A percentile compares a stretch with the other conserved stretches of the same genome.
Evolutionary conservation across 2,888 invertebrate species (phyloP).

Genomic region (Tipula unca): DNA sequence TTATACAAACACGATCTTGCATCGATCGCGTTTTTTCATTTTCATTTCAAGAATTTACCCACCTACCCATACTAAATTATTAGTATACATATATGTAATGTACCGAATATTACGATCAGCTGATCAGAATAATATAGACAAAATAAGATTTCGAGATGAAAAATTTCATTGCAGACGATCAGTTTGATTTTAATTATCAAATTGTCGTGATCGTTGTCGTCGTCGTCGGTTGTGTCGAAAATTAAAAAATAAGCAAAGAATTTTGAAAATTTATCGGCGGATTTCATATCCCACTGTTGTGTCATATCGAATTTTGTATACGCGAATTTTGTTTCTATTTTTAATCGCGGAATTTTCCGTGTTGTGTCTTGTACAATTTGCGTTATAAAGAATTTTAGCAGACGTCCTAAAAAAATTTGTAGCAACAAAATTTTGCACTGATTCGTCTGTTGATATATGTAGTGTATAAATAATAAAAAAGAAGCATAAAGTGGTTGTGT

Average conservation of each 20-base stretch:
- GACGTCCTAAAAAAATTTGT: background rate
- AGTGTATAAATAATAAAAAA: background rate
- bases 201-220: background rate
- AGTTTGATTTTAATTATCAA: background rate
- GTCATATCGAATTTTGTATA: background rate
- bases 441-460: no score
- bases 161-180: background rate
- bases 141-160: background rate
- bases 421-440: background rate
- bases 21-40: background rate
- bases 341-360: background rate
- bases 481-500: background rate
- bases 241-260: no score
- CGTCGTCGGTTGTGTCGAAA: background rate
- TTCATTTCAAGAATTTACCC: background rate
- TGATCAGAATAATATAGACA: background rate
- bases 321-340: background rate
- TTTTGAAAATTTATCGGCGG: background rate
- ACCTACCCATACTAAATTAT: background rate
- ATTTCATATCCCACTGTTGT: background rate
- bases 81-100: background rate
- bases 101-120: background rate
- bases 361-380: background rate
- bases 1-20: background rate
- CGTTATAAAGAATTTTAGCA: background rate